Evolutionary conservation across 2,888 invertebrate species (phyloP).

Genomic region (Fragum whitleyi): DNA sequence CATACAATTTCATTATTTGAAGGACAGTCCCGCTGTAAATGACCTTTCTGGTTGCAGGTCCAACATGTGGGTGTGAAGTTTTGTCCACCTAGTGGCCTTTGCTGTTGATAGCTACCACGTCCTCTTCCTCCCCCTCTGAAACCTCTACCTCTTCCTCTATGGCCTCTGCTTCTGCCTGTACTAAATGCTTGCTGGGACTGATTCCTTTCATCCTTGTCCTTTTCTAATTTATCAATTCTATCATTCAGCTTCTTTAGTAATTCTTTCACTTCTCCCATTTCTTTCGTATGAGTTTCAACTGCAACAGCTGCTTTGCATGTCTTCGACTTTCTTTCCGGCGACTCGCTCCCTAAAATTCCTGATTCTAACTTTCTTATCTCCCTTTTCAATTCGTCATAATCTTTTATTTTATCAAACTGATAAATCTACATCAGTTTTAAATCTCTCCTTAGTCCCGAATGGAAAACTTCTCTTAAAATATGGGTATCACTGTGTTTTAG

Average conservation of each 20-base stretch:
- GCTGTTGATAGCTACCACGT: not conserved
- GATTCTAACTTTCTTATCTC: constrained; percentile 34
- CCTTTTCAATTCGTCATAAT: constrained; percentile 17
- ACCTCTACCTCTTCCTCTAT: too few relatives aligned
- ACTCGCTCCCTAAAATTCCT: not conserved
- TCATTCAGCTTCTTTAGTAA: not conserved
- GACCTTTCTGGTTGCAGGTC: constrained; percentile 16
- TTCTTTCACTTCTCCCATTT: constrained; percentile 16
- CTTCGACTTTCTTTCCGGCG: not conserved
- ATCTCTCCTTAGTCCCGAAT: not conserved
- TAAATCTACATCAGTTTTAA: too few relatives aligned
- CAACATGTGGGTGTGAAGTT: constrained; percentile 22
- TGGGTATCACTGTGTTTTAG: not conserved
- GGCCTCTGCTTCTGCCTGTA: not conserved
- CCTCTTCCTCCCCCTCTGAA: not conserved
- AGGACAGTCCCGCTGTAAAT: constrained; percentile 24
- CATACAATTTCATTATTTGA: not conserved
- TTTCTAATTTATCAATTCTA: constrained; percentile 8
- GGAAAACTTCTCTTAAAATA: not conserved
- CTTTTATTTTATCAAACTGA: not conserved
- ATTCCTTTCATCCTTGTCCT: not conserved
- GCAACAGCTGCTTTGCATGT: constrained; percentile 16
- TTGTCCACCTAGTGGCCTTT: not conserved
- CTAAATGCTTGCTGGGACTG: not conserved
- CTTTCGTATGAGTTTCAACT: not conserved